phyloP scores from a whole-genome alignment of 2,113 vertebrate genomes.

The Oceanodroma tethys region DNA sequence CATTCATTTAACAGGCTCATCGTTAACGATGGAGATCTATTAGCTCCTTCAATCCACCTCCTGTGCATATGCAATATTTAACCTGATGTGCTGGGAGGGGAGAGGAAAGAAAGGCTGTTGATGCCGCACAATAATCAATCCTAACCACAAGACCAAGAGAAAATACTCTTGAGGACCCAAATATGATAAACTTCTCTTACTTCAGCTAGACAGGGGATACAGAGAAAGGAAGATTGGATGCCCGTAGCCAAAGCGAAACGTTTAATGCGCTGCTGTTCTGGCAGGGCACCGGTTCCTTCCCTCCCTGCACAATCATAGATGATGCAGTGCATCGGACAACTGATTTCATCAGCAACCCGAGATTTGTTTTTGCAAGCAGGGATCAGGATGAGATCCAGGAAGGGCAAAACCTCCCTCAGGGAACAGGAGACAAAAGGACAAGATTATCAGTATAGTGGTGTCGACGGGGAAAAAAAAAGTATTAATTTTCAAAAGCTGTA shows the following conservation, averaged over 20 bases:
- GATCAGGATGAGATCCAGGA: background rate
- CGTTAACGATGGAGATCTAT: rapidly evolving
- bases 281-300: background rate
- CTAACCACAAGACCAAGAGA: background rate
- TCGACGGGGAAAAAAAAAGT: background rate
- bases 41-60: background rate
- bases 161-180: background rate
- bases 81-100: background rate
- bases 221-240: background rate
- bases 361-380: background rate
- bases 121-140: background rate
- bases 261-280: background rate
- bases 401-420: background rate
- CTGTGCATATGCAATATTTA: background rate
- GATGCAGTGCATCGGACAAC: background rate
- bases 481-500: background rate
- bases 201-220: background rate
- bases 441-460: background rate
- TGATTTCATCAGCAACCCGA: background rate
- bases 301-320: background rate
- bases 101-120: background rate
- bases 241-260: background rate
- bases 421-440: background rate
- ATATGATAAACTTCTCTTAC: background rate
- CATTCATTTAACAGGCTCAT: background rate